phyloP scores from a whole-genome alignment of 2,888 invertebrate genomes.

The Cistogaster globosa region DNA sequence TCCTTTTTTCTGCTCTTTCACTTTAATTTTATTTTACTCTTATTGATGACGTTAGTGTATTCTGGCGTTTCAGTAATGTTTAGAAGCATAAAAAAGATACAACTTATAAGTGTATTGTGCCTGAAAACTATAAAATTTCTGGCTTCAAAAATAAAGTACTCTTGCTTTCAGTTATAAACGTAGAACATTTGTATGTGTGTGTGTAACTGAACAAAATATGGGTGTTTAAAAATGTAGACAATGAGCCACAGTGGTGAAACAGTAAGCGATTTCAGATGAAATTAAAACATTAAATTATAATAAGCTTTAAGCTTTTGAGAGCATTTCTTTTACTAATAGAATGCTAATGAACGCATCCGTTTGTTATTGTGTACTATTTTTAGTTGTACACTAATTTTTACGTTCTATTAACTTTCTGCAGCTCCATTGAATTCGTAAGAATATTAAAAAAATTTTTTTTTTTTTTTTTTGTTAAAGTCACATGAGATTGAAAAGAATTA shows the following conservation, averaged over 20 bases:
- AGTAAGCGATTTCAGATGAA: too few species aligned
- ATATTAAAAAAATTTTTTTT: too few species aligned
- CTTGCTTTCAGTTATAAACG: conserved; percentile 23
- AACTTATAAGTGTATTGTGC: conserved; percentile 38
- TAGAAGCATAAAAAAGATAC: conserved; percentile 26
- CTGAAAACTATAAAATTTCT: conserved; percentile 34
- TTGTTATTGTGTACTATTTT: too few species aligned
- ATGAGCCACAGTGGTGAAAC: conserved; percentile 3
- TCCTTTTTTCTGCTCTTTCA: not conserved
- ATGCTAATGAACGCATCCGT: too few species aligned
- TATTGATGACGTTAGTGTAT: conserved; percentile 31
- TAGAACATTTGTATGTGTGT: conserved; percentile 10
- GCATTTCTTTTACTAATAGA: too few species aligned
- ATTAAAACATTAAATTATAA: too few species aligned
- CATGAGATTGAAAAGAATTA: too few species aligned
- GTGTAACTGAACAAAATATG: not conserved
- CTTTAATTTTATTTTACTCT: conserved; percentile 32
- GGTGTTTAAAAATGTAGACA: not conserved
- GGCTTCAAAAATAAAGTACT: conserved; percentile 29
- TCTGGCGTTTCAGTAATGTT: conserved; percentile 20
- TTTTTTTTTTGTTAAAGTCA: too few species aligned
- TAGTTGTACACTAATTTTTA: too few species aligned
- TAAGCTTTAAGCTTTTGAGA: too few species aligned
- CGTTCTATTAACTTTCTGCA: too few species aligned
- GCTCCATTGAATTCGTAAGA: too few species aligned